phyloP scores from a whole-genome alignment of 1,140 invertebrate genomes.

The Hermetia illucens region DNA sequence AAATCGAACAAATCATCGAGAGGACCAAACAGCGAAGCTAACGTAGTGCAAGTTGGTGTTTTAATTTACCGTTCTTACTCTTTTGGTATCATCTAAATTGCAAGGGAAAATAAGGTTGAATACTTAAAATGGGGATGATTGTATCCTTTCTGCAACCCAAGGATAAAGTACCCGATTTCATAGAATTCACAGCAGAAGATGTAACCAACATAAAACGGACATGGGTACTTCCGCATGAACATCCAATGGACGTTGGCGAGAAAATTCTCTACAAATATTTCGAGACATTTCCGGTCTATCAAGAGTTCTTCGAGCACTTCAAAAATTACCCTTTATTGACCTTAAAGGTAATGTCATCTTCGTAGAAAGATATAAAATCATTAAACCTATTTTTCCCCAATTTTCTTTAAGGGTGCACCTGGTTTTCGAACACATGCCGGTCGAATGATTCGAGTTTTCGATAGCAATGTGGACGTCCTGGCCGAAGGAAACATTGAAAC shows the following conservation, averaged over 20 bases:
- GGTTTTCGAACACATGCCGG: constrained; percentile 1
- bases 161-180: too few relatives aligned
- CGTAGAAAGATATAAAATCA: too few relatives aligned
- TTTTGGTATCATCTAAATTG: too few relatives aligned
- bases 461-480: background rate
- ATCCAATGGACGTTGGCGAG: constrained; percentile 5
- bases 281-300: constrained; percentile 4
- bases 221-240: constrained; percentile 3
- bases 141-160: too few relatives aligned
- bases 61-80: too few relatives aligned
- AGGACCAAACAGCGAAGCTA: too few relatives aligned
- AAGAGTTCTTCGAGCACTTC: constrained; percentile 3
- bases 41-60: too few relatives aligned
- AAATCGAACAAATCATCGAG: too few relatives aligned
- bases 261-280: constrained; percentile 3
- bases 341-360: constrained; percentile 5
- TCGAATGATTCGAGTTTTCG: background rate
- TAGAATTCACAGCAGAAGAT: too few relatives aligned
- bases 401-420: constrained; percentile 1
- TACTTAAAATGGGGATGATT: too few relatives aligned
- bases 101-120: too few relatives aligned
- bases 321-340: constrained; percentile 2
- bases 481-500: background rate
- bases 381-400: too few relatives aligned
- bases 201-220: constrained; percentile 5